These are phyloP conservation scores for Plotosus lineatus DNA, from an alignment of 2,113 vertebrate genomes.

Conservation along the genomic window DNA sequence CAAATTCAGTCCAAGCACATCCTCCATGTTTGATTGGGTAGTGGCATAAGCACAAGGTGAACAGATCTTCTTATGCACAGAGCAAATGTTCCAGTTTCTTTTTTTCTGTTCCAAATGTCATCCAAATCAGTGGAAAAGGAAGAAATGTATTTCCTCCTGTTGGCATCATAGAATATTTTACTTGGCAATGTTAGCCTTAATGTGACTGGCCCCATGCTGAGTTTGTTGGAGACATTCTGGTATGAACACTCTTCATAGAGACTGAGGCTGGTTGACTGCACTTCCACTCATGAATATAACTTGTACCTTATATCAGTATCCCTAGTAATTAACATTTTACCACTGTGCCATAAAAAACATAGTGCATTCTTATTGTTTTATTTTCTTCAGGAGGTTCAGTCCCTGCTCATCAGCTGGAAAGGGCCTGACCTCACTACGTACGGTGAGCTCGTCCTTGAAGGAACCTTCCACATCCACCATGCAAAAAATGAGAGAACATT, in stretches of 20 bases:
- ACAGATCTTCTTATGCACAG: not conserved
- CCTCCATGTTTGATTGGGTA: too few relatives aligned
- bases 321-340: not conserved
- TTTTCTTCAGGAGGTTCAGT: slow-evolving; percentile 88
- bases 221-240: not conserved
- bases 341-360: not conserved
- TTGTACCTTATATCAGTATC: not conserved
- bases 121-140: not conserved
- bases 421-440: slow-evolving; percentile 89
- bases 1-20: not conserved
- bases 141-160: not conserved
- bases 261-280: not conserved
- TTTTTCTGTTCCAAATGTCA: not conserved
- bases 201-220: not conserved
- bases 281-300: not conserved
- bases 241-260: not conserved
- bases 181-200: not conserved
- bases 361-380: slow-evolving; percentile 12
- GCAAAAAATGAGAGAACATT: slow-evolving; percentile 88
- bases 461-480: slow-evolving; percentile 87
- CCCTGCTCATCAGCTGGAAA: slow-evolving; percentile 93
- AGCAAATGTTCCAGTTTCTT: not conserved
- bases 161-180: not conserved
- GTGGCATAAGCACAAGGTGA: not conserved
- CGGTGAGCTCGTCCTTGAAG: slow-evolving; percentile 92